Base-by-base conservation (phyloP, 2,888 invertebrate species). In the Halictus quadricinctus region DNA sequence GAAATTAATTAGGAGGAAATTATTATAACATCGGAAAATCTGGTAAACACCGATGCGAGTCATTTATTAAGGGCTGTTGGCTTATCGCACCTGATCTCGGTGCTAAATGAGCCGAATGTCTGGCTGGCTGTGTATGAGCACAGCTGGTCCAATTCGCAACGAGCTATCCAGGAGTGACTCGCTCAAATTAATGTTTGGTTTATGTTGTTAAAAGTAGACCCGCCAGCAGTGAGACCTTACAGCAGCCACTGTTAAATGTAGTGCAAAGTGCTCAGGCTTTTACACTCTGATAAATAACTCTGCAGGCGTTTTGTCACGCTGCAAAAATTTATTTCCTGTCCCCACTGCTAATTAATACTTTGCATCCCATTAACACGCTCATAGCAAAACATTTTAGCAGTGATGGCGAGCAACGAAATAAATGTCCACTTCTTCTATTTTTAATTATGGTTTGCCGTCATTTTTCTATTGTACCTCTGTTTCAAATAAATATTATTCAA, bases 11-110 rank as follows among this genome's bases (percentile, higher is more conserved):
- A 78, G 75, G 74, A 48, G 82, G 75, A 83, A 85, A 85, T 88
- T 79, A 81, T 73, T 88, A 81, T 84, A 81, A 81, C 87, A 88
- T 86, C 75, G 87, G 87, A 84, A 90, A 90, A 89, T 90, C 88
- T 90, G 89, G 84, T 83, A 84, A 88, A 84, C 82, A 84, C 48
- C 84, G 72, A 84, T 79, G 73, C 80, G 48, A 80, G 83, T 77
- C 86, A 88, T 90, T 90, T 90, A 87, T 90, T 90, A 90, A 82
- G 41, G 69, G 72, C 73, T 76, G 84, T 75, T 85, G 84, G 88
- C 81, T 89, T 86, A 86, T 90, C 84, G 89, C 90, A 90, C 90
- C 90, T 90, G 90, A 90, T 90, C 90, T 88, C 90, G 72, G 46
- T 74, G 85, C 72, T 87, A 89, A 90, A 90, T 82, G 84, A 88